phyloP scores from a whole-genome alignment of 2,888 invertebrate species.

The Aphodius granarius region DNA sequence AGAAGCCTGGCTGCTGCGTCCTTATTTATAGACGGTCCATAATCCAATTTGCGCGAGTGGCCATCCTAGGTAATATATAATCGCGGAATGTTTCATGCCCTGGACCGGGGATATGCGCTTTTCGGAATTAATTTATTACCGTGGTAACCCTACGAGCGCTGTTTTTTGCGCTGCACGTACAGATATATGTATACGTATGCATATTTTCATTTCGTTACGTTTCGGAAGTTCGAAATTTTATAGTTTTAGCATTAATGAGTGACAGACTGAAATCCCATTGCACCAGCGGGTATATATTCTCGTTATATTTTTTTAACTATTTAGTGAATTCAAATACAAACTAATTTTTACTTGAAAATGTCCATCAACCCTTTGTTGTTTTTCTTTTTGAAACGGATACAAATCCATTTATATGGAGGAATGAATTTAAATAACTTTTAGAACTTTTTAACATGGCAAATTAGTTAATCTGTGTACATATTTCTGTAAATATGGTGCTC shows the following conservation, averaged over 20 bases:
- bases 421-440: no score
- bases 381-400: no score
- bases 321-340: no score
- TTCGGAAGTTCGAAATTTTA: neutral
- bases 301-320: no score
- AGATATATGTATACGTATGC: neutral
- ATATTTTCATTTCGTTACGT: neutral
- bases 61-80: constrained; percentile 23
- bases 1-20: neutral
- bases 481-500: no score
- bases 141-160: neutral
- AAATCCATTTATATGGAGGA: no score
- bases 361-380: no score
- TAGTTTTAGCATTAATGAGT: neutral
- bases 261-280: neutral
- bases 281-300: neutral
- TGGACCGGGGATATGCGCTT: neutral
- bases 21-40: constrained; percentile 26
- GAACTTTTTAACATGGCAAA: no score
- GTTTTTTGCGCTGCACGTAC: neutral
- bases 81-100: constrained; percentile 13
- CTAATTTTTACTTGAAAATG: no score
- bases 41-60: constrained; percentile 25
- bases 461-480: no score
- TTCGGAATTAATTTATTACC: neutral